A percentile compares a stretch with the other conserved stretches of the same genome.
These are phyloP conservation scores for Micromys minutus DNA, from an alignment of 2,113 vertebrate genomes.

Conservation along the genomic window DNA sequence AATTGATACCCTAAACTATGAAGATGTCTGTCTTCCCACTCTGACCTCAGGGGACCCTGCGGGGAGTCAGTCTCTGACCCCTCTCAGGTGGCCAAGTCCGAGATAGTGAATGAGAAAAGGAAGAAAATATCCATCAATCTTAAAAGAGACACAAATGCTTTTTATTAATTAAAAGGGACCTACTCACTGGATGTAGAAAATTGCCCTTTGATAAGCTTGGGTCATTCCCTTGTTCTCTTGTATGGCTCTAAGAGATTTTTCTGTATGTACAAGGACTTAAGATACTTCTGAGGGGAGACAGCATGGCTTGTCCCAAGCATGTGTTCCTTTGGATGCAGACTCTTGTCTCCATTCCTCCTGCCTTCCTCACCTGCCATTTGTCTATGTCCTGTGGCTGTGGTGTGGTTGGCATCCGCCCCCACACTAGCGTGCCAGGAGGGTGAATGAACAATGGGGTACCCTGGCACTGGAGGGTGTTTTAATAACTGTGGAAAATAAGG, in stretches of 20 bases:
- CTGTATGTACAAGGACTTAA: neutral
- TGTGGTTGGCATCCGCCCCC: constrained; percentile 72
- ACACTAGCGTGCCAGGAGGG: constrained; percentile 65
- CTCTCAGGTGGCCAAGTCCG: neutral
- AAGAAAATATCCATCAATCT: constrained; percentile 44
- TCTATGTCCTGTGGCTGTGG: constrained; percentile 70
- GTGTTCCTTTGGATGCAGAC: constrained; percentile 23
- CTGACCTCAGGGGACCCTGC: constrained; percentile 35
- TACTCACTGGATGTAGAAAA: constrained; percentile 51
- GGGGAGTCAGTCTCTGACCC: neutral
- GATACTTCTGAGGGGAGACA: constrained; percentile 49
- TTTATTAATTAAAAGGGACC: constrained; percentile 58
- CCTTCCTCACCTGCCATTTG: constrained; percentile 77
- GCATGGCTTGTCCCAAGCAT: constrained; percentile 14
- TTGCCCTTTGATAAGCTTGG: constrained; percentile 28
- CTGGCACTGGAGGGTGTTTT: constrained; percentile 79
- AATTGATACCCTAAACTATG: constrained; percentile 26
- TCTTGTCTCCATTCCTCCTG: constrained; percentile 65
- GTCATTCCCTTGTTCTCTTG: neutral
- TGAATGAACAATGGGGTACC: constrained; percentile 80
- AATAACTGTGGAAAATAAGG: constrained; percentile 82
- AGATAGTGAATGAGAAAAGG: constrained; percentile 30
- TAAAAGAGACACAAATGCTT: neutral
- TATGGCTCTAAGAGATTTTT: neutral
- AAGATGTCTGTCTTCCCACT: neutral